A percentile compares a stretch with the other conserved stretches of the same genome.
These are phyloP conservation scores for Bagarius yarrelli DNA, from an alignment of 2,113 vertebrate genomes.

Conservation along the genomic window DNA sequence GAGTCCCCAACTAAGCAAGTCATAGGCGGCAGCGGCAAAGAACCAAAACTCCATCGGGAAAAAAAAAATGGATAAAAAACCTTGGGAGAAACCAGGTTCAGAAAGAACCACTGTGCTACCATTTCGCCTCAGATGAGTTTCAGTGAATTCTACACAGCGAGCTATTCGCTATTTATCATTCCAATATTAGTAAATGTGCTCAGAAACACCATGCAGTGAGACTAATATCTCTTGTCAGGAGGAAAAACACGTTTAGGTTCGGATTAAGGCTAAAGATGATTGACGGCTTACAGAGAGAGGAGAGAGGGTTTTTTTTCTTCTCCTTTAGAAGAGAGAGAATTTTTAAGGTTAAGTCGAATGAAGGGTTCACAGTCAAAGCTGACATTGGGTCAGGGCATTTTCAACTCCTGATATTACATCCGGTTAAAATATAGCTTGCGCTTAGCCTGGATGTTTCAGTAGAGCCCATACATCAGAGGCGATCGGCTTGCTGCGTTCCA, in stretches of 20 bases:
- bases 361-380: not conserved
- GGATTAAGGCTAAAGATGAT: not conserved
- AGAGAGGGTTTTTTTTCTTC: not conserved
- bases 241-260: not conserved
- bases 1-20: no score
- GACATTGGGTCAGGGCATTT: not conserved
- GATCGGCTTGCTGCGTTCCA: not conserved
- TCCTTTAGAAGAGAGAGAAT: not conserved
- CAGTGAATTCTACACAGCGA: not conserved
- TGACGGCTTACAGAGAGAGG: not conserved
- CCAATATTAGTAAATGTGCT: not conserved
- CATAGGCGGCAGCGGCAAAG: no score
- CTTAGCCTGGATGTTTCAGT: not conserved
- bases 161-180: not conserved
- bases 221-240: not conserved
- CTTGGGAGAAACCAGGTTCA: no score
- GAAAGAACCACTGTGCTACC: no score
- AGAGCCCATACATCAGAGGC: constrained; percentile 12
- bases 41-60: no score
- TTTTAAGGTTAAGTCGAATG: constrained; percentile 9
- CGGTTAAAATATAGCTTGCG: not conserved
- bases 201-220: not conserved
- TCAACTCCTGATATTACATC: not conserved
- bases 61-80: no score
- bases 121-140: constrained; percentile 8